Conservation (phyloP, 37 sponge, comb jelly and placozoan species). For the Beroe ovata region DNA sequence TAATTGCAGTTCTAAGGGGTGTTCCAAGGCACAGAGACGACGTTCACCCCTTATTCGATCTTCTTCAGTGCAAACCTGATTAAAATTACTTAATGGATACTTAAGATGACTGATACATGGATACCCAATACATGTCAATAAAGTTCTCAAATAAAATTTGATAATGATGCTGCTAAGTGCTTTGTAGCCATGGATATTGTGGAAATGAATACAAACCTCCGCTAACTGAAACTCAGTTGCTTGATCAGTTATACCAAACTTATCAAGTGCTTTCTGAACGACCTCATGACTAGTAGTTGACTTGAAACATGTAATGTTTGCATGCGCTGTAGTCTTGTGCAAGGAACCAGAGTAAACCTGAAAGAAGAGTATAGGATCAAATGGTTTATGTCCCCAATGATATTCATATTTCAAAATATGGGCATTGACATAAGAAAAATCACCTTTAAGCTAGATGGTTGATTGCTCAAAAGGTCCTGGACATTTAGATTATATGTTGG, state of each 20-base stretch:
- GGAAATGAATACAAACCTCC: no score
- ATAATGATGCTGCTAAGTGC: no score
- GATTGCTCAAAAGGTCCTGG: slow-evolving; percentile 13
- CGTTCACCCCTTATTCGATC: slow-evolving; percentile 10
- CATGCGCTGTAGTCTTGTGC: slow-evolving; percentile 35
- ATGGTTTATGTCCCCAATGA: no score
- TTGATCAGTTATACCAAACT: slow-evolving; percentile 59
- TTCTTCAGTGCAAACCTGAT: slow-evolving; percentile 42
- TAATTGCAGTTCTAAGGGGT: slow-evolving; percentile 25
- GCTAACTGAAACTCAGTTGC: slow-evolving; percentile 47
- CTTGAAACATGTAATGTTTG: slow-evolving; percentile 33
- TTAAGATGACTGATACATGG: no score
- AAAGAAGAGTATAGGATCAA: not conserved
- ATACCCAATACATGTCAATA: no score
- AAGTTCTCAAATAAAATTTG: no score
- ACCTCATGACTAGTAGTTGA: slow-evolving; percentile 46
- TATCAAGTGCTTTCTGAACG: slow-evolving; percentile 59
- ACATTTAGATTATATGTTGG: not conserved
- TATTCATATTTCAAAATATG: no score
- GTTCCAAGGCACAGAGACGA: slow-evolving; percentile 1
- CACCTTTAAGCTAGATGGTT: not conserved
- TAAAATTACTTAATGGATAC: no score
- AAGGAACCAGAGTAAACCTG: slow-evolving; percentile 63
- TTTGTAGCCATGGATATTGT: no score
- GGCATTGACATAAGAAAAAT: not conserved